Base-by-base conservation (phyloP, 2,797 vertebrate genomes). In the Euphonia xanthogaster region DNA sequence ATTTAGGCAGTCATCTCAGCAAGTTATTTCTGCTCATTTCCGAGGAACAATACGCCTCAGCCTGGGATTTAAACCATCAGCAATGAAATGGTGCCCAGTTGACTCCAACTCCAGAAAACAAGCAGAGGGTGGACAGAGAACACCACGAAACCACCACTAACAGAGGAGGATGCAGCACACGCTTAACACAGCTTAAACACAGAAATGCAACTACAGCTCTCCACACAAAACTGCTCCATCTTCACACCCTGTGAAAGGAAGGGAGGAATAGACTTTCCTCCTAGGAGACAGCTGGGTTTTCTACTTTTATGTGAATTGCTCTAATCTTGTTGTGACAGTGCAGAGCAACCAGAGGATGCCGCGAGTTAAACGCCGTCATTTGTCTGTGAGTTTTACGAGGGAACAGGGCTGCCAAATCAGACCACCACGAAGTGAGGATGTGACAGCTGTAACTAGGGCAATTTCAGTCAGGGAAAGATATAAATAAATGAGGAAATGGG, bases 391-490 rank as follows among this genome's bases (percentile, higher is more conserved):
- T 82, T 90, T 93, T 88, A 88, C 45, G 44, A 72, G 66, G 76
- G 70, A 97, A 90, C 13, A 57, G 48, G 83, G 65, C 79, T 93
- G 93, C 97, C 94, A 94, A 94, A 95, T 90, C 77, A 86, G 94
- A 96, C 88, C 92, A 89, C 63, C 1, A 21, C 82, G 90, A 82
- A 91, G 86, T 58, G 60, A 92, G 77, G 91, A 86, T 78, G 88
- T 94, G 96, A 96, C 95, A 96, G 93, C 95, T 96, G 62, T 85
- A 97, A 96, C 90, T 88, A 88, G 84, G 72, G 88, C 91, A 95
- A 91, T 92, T 95, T 70, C 94, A 97, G 55, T 4, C 7, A 3
- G n/a, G n/a, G 48, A 44, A 83, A 53, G 45, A 54, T 14, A 47
- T 51, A 88, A 96, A 95, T 30, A 75, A 86, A 75, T 9, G 57